These are phyloP conservation scores for Deladenus siricidicola DNA, from an alignment of 2,888 invertebrate species.

Conservation along the genomic window DNA sequence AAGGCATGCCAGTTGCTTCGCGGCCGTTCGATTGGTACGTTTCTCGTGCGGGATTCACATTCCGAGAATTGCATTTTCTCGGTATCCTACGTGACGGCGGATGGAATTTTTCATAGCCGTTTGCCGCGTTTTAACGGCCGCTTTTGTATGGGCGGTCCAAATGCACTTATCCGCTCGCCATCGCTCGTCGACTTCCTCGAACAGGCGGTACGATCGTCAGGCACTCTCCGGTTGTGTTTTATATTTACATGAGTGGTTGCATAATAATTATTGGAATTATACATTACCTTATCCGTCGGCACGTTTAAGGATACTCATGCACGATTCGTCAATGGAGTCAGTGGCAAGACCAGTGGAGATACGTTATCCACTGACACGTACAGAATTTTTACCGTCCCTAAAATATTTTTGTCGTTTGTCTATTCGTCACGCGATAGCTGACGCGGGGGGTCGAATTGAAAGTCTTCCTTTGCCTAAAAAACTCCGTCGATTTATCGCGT, in stretches of 20 bases:
- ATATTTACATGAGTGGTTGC: not conserved
- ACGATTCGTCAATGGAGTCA: slow-evolving; percentile 20
- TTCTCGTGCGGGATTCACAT: slow-evolving; percentile 40
- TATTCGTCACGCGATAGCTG: slow-evolving; percentile 20
- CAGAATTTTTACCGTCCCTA: slow-evolving; percentile 21
- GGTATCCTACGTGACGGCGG: slow-evolving; percentile 24
- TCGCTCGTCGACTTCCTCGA: slow-evolving; percentile 26
- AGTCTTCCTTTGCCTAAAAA: slow-evolving; percentile 19
- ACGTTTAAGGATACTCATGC: slow-evolving; percentile 27
- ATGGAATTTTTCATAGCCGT: slow-evolving; percentile 26
- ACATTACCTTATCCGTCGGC: not conserved
- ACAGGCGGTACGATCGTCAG: slow-evolving; percentile 21
- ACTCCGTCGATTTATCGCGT: slow-evolving; percentile 19
- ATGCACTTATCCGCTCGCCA: slow-evolving; percentile 22
- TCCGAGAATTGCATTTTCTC: slow-evolving; percentile 26
- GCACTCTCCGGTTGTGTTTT: no score
- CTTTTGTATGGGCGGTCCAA: slow-evolving; percentile 30
- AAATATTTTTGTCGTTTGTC: slow-evolving; percentile 29
- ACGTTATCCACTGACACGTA: slow-evolving; percentile 18
- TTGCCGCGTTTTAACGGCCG: slow-evolving; percentile 23
- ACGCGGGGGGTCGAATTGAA: slow-evolving; percentile 7
- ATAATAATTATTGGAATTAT: not conserved
- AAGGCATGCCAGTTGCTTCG: slow-evolving; percentile 62
- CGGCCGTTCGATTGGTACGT: slow-evolving; percentile 34
- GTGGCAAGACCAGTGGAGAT: slow-evolving; percentile 17